Conservation (phyloP, 2,888 invertebrate genomes). For the Allacma fusca region DNA sequence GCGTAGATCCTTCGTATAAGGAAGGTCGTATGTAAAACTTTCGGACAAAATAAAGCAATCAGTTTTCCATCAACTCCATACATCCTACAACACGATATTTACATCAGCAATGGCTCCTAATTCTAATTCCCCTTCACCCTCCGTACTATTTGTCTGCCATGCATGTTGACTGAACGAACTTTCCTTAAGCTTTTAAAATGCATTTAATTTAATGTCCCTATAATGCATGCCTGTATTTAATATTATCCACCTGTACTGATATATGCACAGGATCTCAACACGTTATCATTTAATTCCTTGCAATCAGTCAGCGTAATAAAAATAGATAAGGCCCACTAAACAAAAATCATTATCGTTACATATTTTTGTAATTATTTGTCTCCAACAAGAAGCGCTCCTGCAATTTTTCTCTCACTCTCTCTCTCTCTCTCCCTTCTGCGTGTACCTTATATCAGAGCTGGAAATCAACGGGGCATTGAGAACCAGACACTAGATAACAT, state of each 20-base stretch:
- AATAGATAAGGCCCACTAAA: not conserved
- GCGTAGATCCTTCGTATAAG: not conserved
- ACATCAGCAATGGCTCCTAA: slow-evolving; percentile 34
- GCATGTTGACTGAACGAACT: too few relatives aligned
- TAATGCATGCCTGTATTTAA: too few relatives aligned
- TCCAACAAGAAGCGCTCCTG: not conserved
- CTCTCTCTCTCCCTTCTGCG: not conserved
- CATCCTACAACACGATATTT: slow-evolving; percentile 26
- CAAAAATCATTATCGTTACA: not conserved
- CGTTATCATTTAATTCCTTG: slow-evolving; percentile 2
- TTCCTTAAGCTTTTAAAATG: too few relatives aligned
- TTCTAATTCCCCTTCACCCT: slow-evolving; percentile 20
- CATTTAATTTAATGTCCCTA: too few relatives aligned
- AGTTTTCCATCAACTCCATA: slow-evolving; percentile 13
- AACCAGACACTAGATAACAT: too few relatives aligned
- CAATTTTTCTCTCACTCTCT: not conserved
- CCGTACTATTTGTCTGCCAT: not conserved
- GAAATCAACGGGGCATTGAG: too few relatives aligned
- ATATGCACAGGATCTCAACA: too few relatives aligned
- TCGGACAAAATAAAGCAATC: slow-evolving; percentile 8
- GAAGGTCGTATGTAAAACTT: slow-evolving; percentile 1
- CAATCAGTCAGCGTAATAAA: slow-evolving; percentile 12
- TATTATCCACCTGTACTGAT: too few relatives aligned
- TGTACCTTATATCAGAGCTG: too few relatives aligned
- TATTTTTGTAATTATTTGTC: not conserved